A percentile compares a stretch with the other conserved stretches of the same genome.
Evolutionary conservation across 2,888 invertebrate species (phyloP).

Genomic region (Onchidella celtica): DNA sequence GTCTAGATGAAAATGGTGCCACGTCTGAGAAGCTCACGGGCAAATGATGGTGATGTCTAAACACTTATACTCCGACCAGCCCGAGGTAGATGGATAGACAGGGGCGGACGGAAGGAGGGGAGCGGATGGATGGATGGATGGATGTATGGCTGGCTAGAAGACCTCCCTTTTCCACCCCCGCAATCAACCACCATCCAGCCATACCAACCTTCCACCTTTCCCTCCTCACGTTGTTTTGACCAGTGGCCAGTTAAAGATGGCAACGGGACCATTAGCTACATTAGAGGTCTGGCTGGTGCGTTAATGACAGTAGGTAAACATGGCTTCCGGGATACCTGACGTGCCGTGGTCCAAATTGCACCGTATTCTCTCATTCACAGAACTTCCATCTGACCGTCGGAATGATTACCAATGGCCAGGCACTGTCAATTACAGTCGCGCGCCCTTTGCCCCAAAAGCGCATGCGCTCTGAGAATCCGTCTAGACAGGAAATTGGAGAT

Average conservation of each 20-base stretch:
- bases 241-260: background rate
- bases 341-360: background rate
- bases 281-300: background rate
- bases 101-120: no score
- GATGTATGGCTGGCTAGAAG: no score
- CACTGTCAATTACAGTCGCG: background rate
- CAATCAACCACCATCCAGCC: no score
- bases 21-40: no score
- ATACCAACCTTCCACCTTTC: no score
- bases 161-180: no score
- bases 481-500: background rate
- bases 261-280: background rate
- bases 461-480: background rate
- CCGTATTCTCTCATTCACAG: background rate
- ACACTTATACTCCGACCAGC: no score
- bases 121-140: no score
- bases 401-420: background rate
- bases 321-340: background rate
- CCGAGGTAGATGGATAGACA: no score
- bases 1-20: no score
- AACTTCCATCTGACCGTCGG: background rate
- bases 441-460: background rate
- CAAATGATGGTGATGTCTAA: no score
- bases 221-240: no score
- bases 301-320: background rate